phyloP scores from a whole-genome alignment of 2,113 vertebrate genomes.

The Steatornis caripensis region DNA sequence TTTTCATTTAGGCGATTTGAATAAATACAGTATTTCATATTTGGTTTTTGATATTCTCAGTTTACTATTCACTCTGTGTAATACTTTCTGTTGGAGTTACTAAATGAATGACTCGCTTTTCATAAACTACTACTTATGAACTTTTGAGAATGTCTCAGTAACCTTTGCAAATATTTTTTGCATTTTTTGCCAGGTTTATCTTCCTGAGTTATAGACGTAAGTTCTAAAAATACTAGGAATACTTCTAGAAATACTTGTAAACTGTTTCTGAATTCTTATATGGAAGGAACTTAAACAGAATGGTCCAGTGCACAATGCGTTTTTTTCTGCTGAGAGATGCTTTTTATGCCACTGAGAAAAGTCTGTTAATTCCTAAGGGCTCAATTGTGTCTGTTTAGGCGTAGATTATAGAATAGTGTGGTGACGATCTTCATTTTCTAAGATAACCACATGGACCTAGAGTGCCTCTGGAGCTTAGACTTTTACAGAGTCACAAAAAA shows the following conservation, averaged over 20 bases:
- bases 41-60: not conserved
- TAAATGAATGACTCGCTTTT: not conserved
- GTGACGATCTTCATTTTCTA: conserved; percentile 9
- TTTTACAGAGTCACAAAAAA: not conserved
- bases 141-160: not conserved
- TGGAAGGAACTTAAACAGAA: not conserved
- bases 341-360: not conserved
- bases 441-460: conserved; percentile 23
- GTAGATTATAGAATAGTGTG: not conserved
- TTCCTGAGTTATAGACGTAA: not conserved
- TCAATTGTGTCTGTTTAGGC: not conserved
- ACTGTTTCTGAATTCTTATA: not conserved
- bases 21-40: not conserved
- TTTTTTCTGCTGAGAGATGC: not conserved
- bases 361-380: conserved; percentile 16
- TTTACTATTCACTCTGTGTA: not conserved
- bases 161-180: not conserved
- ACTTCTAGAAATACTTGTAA: not conserved
- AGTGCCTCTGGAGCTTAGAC: not conserved
- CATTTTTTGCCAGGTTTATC: not conserved
- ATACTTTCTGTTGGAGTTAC: not conserved
- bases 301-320: not conserved
- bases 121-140: not conserved
- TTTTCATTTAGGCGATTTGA: not conserved
- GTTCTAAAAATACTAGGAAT: not conserved